phyloP scores from a whole-genome alignment of 1,140 invertebrate genomes.

The Drosophila athabasca region DNA sequence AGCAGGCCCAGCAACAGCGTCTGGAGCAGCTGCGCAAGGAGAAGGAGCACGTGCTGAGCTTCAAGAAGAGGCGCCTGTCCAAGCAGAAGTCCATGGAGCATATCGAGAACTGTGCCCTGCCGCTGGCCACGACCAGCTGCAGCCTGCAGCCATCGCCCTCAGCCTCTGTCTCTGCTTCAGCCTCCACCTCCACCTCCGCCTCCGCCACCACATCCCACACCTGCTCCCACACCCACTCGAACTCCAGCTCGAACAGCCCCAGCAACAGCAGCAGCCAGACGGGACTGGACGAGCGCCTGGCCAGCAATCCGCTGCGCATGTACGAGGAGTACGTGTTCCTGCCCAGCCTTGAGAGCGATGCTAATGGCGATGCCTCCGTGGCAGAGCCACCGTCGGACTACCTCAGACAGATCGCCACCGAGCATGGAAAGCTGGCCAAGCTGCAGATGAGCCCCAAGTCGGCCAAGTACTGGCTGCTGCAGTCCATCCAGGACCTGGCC shows the following conservation, averaged over 20 bases:
- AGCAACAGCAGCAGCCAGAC: slow-evolving; percentile 72
- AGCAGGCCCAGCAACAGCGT: slow-evolving; percentile 38
- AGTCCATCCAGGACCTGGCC: slow-evolving; percentile 90
- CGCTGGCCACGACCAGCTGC: slow-evolving; percentile 19
- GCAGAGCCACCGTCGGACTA: slow-evolving; percentile 64
- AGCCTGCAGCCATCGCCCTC: slow-evolving; percentile 57
- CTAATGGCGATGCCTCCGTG: not conserved
- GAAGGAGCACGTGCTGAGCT: slow-evolving; percentile 77
- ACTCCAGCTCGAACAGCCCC: slow-evolving; percentile 67
- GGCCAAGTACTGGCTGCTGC: slow-evolving; percentile 92
- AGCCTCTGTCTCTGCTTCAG: slow-evolving; percentile 37
- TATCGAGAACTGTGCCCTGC: slow-evolving; percentile 59
- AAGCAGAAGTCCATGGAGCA: slow-evolving; percentile 81
- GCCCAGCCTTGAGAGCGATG: slow-evolving; percentile 30
- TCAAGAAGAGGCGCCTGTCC: slow-evolving; percentile 79
- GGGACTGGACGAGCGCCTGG: slow-evolving; percentile 61
- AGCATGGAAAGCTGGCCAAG: slow-evolving; percentile 77
- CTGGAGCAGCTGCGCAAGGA: slow-evolving; percentile 74
- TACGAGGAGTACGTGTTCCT: slow-evolving; percentile 76
- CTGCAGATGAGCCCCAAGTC: slow-evolving; percentile 75
- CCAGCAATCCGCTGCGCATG: slow-evolving; percentile 64
- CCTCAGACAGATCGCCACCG: slow-evolving; percentile 72
- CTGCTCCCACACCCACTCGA: slow-evolving; percentile 49
- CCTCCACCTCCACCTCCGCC: slow-evolving; percentile 51
- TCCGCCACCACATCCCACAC: slow-evolving; percentile 43